Base-by-base conservation (phyloP, 2,113 vertebrate species). In the Pardalotus punctatus region DNA sequence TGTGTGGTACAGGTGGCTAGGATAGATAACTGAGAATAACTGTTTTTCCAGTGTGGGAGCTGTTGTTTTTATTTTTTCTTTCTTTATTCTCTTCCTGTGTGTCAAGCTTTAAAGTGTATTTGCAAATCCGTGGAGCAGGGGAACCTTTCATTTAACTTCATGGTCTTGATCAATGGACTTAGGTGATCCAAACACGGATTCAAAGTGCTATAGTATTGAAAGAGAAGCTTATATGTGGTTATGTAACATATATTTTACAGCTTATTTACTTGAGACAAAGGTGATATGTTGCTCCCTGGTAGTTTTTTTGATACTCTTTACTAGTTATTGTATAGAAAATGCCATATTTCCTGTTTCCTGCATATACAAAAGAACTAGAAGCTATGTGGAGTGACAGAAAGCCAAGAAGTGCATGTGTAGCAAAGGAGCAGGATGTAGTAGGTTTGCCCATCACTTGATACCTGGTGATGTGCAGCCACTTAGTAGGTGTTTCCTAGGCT, bases 1-100 rank as follows among this genome's bases (percentile, higher is more conserved):
- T 28, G 7, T 0, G 0, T 50, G 43, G 24, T 33, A 33, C 8
- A 40, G 9, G 12, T 35, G 14, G 5, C 70, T 65, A 70, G 45
- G 42, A 47, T 72, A 51, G 29, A 43, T 35, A 27, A 54, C 20
- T 48, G 85, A 62, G 83, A 86, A 47, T 36, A 43, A 15, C 9
- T 23, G 4, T 51, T 50, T 69, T 88, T 73, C 38, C 6, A 20
- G 18, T 23, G 4, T 43, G 47, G 66, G 3, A 74, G 5, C 4
- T 57, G 27, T 9, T 56, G 14, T n/a, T 27, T 51, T 42, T 35
- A 13, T 29, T 38, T 61, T 66, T 81, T 58, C 18, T 86, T 56
- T 54, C 14, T 64, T 80, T 70, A 11, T 8, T 82, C 67, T 31
- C 9, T 58, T 42, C 12, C 65, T 85, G 9, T 60, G 17, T 69